Evolutionary conservation across 2,113 vertebrate genomes (phyloP), one percentile per base, ranked within the genome.

Genomic region (Gila orcuttii): DNA sequence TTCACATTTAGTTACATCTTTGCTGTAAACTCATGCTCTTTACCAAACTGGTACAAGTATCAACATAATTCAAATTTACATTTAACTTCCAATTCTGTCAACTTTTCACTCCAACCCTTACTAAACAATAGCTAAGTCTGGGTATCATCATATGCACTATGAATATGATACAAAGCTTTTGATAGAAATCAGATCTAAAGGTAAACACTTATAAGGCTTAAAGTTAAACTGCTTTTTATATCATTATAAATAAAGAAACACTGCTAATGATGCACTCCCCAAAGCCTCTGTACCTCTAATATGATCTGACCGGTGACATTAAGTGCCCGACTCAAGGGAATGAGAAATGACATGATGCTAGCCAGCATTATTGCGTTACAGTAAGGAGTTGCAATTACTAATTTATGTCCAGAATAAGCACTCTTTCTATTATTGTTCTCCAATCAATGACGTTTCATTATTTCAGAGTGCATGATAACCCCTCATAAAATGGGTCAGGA

Each of bases 391-490:
- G 84, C 68, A 64, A 25, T 83, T 73, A 79, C 64, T 55, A 42
- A 88, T 73, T 79, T n/a, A 28, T 85, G 50, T 50, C 79, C 77
- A 71, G 19, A 50, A 28, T 62, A 73, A 25, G 36, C n/a, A 3
- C 23, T 60, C 36, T 25, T 42, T 57, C 23, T 57, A n/a, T n/a
- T n/a, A n/a, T 23, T 82, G 28, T 82, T 73, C 31, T 17, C 12
- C 42, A 73, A 84, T 81, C 25, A 82, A 71, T 81, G 45, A 85
- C 57, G 31, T 93, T 92, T 91, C 88, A 91, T 92, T 83, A 90
- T 86, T 89, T 90, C 84, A 90, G 50, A 90, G 86, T 82, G 87
- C 83, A 90, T n/a, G 89, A 91, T 91, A 91, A 92, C 89, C 84
- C 11, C 62, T 81, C 73, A 68, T 21, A 82, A 62, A 82, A 89